phyloP scores from a whole-genome alignment of 2,888 invertebrate genomes.

The Ceriagrion tenellum region DNA sequence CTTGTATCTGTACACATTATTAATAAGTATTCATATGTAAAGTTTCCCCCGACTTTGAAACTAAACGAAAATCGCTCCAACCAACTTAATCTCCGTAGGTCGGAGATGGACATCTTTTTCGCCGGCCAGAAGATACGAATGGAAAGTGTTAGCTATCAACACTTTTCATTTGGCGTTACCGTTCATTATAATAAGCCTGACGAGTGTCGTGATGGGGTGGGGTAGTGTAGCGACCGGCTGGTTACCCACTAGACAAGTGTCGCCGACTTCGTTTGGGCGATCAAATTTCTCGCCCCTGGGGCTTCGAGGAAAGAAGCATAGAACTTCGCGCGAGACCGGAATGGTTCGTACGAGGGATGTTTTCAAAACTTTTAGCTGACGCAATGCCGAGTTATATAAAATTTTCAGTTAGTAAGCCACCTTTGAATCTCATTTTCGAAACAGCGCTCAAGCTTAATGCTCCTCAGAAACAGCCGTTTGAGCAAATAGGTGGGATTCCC shows the following conservation, averaged over 20 bases:
- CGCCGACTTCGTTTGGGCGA: neutral
- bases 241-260: neutral
- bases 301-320: neutral
- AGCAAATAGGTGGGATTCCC: neutral
- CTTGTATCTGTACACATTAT: too few relatives aligned
- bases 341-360: neutral
- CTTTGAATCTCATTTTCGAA: neutral
- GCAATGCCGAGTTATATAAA: neutral
- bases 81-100: too few relatives aligned
- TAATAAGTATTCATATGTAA: too few relatives aligned
- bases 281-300: neutral
- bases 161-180: too few relatives aligned
- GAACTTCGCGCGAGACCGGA: neutral
- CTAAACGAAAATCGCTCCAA: too few relatives aligned
- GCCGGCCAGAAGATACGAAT: too few relatives aligned
- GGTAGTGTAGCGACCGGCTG: neutral
- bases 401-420: neutral
- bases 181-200: neutral
- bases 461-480: too few relatives aligned
- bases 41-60: too few relatives aligned
- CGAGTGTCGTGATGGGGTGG: neutral
- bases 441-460: neutral
- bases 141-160: too few relatives aligned
- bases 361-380: neutral
- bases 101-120: too few relatives aligned